These are phyloP conservation scores for Epizoanthus illoricatus DNA, from an alignment of 92 coral and sea anemone species.

Conservation along the genomic window DNA sequence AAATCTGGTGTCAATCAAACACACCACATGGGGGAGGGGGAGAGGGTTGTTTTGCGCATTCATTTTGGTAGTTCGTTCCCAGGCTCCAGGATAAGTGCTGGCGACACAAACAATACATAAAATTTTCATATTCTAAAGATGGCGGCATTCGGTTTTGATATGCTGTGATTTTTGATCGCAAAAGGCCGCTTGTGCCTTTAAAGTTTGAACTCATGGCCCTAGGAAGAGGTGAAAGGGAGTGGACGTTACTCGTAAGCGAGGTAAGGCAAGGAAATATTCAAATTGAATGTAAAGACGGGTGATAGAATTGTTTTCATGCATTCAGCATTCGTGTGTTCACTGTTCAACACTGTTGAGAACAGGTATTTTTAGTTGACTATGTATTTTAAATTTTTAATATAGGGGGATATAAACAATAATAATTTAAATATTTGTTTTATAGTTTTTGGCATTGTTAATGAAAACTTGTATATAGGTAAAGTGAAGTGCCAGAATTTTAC, in stretches of 20 bases:
- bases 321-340: conserved; percentile 11
- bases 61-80: conserved; percentile 13
- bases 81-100: background rate
- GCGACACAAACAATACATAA: background rate
- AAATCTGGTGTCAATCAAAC: too few relatives aligned
- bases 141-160: conserved; percentile 13
- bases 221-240: conserved; percentile 94
- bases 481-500: too few relatives aligned
- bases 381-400: background rate
- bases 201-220: conserved; percentile 68
- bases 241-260: conserved; percentile 93
- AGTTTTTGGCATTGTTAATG: too few relatives aligned
- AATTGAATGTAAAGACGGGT: background rate
- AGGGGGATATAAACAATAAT: background rate
- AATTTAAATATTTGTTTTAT: background rate
- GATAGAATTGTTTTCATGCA: background rate
- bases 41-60: too few relatives aligned
- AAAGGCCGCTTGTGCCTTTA: conserved; percentile 23
- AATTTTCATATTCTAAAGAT: conserved; percentile 31
- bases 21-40: too few relatives aligned
- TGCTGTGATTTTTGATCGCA: conserved; percentile 24
- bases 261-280: conserved; percentile 49
- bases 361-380: background rate
- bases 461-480: too few relatives aligned
- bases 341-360: too few relatives aligned